Evolutionary conservation across 2,797 vertebrate genomes (phyloP).

Genomic region (Acrossocheilus fasciatus): DNA sequence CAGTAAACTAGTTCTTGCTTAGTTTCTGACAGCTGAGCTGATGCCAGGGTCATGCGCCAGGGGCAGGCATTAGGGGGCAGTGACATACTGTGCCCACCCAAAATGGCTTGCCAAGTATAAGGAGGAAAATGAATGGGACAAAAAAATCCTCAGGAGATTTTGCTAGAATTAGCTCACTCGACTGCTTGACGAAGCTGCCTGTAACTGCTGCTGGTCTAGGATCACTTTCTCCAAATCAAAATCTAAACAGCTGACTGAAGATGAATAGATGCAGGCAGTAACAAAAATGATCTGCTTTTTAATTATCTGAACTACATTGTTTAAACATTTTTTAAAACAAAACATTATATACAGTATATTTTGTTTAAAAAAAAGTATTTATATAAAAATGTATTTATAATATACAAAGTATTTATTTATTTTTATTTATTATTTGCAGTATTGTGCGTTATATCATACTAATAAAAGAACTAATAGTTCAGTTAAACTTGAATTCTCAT

Average conservation of each 20-base stretch:
- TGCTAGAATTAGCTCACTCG: neutral
- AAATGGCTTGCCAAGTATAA: neutral
- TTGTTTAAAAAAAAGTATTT: too few relatives aligned
- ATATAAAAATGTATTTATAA: too few relatives aligned
- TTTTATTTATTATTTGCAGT: too few relatives aligned
- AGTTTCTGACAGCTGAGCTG: neutral
- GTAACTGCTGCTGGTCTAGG: neutral
- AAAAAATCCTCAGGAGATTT: neutral
- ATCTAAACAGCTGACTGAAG: neutral
- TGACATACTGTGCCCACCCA: neutral
- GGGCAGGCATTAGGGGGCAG: neutral
- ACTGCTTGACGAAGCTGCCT: neutral
- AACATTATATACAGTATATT: too few relatives aligned
- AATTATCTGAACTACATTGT: too few relatives aligned
- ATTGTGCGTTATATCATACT: neutral
- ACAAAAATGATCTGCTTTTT: neutral
- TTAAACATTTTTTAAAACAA: too few relatives aligned
- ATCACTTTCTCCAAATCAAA: neutral
- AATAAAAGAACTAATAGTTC: neutral
- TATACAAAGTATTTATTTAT: too few relatives aligned
- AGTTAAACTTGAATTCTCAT: neutral
- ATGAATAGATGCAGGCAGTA: neutral
- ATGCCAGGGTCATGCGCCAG: conserved; percentile 3
- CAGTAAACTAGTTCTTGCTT: conserved; percentile 7
- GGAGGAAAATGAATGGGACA: neutral